These are phyloP conservation scores for Eristalis pertinax DNA, from an alignment of 2,888 invertebrate species.

Conservation along the genomic window DNA sequence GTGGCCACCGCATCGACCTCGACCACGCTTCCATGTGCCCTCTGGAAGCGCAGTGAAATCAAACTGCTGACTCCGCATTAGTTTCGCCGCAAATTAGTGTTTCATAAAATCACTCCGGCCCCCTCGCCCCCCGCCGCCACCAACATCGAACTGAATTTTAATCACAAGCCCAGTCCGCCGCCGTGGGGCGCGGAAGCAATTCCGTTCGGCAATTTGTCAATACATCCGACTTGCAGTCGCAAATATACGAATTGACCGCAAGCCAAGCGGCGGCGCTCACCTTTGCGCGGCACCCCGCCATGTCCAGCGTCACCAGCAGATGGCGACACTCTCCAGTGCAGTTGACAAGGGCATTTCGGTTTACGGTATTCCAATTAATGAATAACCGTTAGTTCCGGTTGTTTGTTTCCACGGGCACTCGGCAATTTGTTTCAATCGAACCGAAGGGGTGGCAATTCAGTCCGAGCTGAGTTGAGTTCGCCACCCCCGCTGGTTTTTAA, in stretches of 20 bases:
- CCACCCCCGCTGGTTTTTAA: neutral
- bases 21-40: neutral
- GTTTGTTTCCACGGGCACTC: neutral
- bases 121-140: too few species aligned
- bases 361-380: constrained; percentile 20
- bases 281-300: neutral
- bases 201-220: neutral
- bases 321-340: neutral
- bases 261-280: neutral
- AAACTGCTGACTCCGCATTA: neutral
- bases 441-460: neutral
- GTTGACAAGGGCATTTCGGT: constrained; percentile 7
- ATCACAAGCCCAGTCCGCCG: neutral
- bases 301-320: neutral
- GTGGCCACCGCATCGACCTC: neutral
- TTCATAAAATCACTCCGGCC: neutral
- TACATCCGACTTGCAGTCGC: neutral
- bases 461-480: neutral
- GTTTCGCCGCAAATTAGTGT: constrained; percentile 4
- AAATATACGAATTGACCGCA: neutral
- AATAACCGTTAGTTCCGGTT: constrained; percentile 24
- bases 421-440: neutral
- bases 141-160: neutral
- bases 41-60: neutral
- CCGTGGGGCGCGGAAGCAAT: neutral